Conservation (phyloP, 2,113 vertebrate genomes). For the Lates calcarifer region DNA sequence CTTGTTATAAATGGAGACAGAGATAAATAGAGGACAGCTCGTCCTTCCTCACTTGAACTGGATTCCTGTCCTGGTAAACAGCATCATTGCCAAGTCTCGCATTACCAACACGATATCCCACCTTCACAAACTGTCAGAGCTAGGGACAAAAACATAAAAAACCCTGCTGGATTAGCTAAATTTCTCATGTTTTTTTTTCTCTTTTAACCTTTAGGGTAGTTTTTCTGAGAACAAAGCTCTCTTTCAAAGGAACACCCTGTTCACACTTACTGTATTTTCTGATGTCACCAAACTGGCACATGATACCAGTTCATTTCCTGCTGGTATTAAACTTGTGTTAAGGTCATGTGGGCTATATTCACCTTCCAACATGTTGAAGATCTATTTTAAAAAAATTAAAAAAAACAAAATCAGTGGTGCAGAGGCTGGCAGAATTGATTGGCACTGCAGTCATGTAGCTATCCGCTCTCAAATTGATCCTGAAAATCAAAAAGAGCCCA, state of each 20-base stretch:
- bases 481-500: background rate
- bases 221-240: background rate
- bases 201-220: constrained; percentile 8
- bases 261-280: background rate
- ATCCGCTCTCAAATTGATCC: background rate
- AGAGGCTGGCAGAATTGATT: background rate
- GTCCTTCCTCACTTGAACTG: background rate
- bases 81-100: background rate
- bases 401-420: background rate
- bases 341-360: background rate
- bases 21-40: background rate
- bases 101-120: background rate
- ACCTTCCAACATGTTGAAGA: background rate
- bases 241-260: background rate
- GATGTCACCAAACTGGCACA: background rate
- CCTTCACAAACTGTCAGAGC: background rate
- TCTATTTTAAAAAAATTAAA: background rate
- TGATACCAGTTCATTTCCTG: background rate
- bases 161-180: background rate
- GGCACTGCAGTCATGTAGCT: background rate
- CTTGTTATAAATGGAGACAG: constrained; percentile 13
- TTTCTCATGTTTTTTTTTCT: background rate
- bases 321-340: background rate
- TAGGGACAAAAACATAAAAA: background rate
- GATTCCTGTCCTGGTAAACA: background rate